phyloP scores from a whole-genome alignment of 2,888 invertebrate genomes.

The Drosophila prostipennis region DNA sequence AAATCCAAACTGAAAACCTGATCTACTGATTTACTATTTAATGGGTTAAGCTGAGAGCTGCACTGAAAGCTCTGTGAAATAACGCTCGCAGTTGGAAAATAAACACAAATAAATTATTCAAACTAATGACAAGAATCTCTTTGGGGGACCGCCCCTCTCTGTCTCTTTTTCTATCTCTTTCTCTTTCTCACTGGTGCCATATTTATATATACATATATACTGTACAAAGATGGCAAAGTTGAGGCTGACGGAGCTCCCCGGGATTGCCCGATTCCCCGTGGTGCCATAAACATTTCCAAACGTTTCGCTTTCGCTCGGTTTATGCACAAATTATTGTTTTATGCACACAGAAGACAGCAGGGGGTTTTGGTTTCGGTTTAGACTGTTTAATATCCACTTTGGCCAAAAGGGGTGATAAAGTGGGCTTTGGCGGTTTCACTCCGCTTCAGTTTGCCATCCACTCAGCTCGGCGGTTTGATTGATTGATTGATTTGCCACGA shows the following conservation, averaged over 20 bases:
- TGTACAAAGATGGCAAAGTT: conserved; percentile 7
- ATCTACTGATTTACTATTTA: neutral
- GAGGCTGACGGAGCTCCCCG: neutral
- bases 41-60: conserved; percentile 6
- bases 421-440: conserved; percentile 25
- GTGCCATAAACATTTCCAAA: conserved; percentile 70
- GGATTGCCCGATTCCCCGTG: conserved; percentile 38
- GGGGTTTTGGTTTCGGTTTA: neutral
- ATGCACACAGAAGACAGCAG: conserved; percentile 39
- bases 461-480: conserved; percentile 25
- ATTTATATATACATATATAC: conserved; percentile 13
- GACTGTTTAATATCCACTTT: conserved; percentile 30
- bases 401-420: conserved; percentile 1
- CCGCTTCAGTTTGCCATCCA: conserved; percentile 30
- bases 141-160: conserved; percentile 11
- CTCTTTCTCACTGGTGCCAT: conserved; percentile 1
- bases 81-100: conserved; percentile 14
- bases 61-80: conserved; percentile 9
- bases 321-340: conserved; percentile 68
- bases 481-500: conserved; percentile 47
- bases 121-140: conserved; percentile 41
- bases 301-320: conserved; percentile 37
- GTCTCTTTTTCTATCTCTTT: neutral
- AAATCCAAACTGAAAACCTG: neutral
- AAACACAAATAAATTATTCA: conserved; percentile 39